phyloP scores from a whole-genome alignment of 2,113 vertebrate species.

The Dolichotis patagonum region DNA sequence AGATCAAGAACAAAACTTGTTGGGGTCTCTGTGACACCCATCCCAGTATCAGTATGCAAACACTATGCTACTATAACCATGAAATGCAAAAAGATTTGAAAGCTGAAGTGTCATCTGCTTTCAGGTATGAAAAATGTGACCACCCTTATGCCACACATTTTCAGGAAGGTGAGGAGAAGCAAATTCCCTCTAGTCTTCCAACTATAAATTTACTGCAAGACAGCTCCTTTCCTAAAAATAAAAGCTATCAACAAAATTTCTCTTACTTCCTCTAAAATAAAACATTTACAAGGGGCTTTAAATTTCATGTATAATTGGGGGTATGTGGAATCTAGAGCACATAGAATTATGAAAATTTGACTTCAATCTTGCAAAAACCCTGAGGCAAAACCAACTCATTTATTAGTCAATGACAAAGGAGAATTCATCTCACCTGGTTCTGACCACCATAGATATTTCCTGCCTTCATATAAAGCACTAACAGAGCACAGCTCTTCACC shows the following conservation, averaged over 20 bases:
- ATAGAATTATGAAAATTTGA: background rate
- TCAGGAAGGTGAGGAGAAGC: background rate
- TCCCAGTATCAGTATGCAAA: background rate
- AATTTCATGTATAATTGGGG: background rate
- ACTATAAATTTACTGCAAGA: background rate
- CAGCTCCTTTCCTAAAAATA: background rate
- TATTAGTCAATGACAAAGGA: background rate
- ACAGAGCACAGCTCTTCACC: background rate
- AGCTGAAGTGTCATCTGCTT: background rate
- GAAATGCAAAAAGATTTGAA: background rate
- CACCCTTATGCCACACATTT: background rate
- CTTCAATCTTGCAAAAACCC: constrained; percentile 9
- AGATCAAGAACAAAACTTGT: constrained; percentile 11
- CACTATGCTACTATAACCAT: background rate
- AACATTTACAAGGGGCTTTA: background rate
- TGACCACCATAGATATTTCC: background rate
- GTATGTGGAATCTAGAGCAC: background rate
- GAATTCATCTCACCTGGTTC: background rate
- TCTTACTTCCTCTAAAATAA: background rate
- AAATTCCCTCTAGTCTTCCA: background rate
- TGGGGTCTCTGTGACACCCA: background rate
- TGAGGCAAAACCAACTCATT: background rate
- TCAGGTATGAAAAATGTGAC: background rate
- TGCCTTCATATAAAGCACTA: background rate
- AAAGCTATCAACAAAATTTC: background rate